phyloP scores from a whole-genome alignment of 2,888 invertebrate genomes.

The Limulus polyphemus region DNA sequence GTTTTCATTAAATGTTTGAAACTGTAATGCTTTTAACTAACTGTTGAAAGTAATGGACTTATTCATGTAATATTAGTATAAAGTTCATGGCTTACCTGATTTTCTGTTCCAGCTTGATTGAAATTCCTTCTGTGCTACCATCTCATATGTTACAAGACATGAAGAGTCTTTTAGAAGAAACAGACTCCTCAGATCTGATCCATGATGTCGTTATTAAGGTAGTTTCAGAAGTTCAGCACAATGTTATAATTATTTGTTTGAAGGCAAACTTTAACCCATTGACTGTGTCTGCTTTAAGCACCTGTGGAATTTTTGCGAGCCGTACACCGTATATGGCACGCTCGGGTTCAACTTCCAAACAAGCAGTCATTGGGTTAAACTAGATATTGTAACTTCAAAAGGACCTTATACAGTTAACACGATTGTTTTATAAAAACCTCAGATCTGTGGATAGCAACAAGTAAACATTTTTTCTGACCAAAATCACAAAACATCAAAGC shows the following conservation, averaged over 20 bases:
- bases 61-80: not conserved
- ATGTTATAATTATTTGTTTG: slow-evolving; percentile 39
- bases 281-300: no score
- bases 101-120: slow-evolving; percentile 31
- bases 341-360: no score
- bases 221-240: slow-evolving; percentile 5
- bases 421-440: no score
- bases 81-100: not conserved
- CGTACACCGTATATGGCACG: no score
- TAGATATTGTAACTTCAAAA: no score
- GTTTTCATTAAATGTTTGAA: not conserved
- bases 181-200: slow-evolving; percentile 51
- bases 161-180: slow-evolving; percentile 47
- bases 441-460: no score
- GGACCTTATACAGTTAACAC: no score
- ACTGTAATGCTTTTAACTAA: not conserved
- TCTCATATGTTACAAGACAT: slow-evolving; percentile 43
- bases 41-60: not conserved
- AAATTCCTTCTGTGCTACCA: slow-evolving; percentile 34
- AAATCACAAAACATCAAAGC: no score
- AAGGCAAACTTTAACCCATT: slow-evolving; percentile 1
- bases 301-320: no score
- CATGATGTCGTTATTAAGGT: slow-evolving; percentile 56
- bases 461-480: no score
- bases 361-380: no score